Evolutionary conservation across 2,797 vertebrate genomes (phyloP).

Genomic region (Neostethus bicornis): DNA sequence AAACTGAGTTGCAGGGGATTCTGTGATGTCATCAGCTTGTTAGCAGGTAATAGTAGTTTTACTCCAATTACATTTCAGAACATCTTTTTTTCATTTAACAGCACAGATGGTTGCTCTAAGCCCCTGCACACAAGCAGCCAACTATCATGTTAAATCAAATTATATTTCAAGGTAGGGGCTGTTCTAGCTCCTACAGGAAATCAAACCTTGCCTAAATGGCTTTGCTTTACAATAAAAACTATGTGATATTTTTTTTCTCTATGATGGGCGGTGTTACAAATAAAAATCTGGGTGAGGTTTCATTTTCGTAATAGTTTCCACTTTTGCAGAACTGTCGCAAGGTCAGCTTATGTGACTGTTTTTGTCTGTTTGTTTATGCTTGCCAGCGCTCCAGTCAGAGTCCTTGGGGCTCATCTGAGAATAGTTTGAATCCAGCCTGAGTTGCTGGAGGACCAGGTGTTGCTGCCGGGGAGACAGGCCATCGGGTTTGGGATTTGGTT

Average conservation of each 20-base stretch:
- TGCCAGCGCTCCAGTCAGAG: conserved; percentile 56
- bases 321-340: conserved; percentile 33
- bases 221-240: conserved; percentile 34
- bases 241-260: conserved; percentile 13
- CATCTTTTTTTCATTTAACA: conserved; percentile 57
- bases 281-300: conserved; percentile 4
- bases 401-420: conserved; percentile 52
- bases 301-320: neutral
- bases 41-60: conserved; percentile 25
- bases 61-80: conserved; percentile 42
- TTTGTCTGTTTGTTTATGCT: conserved; percentile 62
- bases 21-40: neutral
- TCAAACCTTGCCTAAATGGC: conserved; percentile 28
- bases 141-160: conserved; percentile 55
- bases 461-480: conserved; percentile 56
- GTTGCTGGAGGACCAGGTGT: conserved; percentile 54
- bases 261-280: conserved; percentile 5
- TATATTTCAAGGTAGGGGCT: conserved; percentile 34
- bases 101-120: conserved; percentile 29
- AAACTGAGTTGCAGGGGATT: neutral
- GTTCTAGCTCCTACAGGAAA: conserved; percentile 27
- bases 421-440: conserved; percentile 40
- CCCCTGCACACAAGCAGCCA: conserved; percentile 28
- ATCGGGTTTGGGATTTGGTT: conserved; percentile 62
- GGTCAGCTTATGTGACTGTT: conserved; percentile 43